Evolutionary conservation across 2,888 invertebrate genomes (phyloP), one percentile per base, ranked within the genome.

Genomic region (Dynastes tityus): DNA sequence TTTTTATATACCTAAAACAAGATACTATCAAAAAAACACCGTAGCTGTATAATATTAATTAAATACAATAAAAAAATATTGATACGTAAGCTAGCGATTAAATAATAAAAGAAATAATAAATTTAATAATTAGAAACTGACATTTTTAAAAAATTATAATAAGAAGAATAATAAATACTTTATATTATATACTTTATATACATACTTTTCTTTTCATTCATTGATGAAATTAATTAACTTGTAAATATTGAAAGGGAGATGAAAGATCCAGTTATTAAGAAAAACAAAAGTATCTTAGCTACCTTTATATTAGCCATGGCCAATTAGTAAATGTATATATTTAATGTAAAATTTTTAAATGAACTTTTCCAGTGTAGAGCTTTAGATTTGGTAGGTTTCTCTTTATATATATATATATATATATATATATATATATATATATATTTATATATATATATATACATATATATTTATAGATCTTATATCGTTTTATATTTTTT

Each of bases 1-100:
- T 78, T 78, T 78, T 78, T 78, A 78, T 78, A 78, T 78, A 78
- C 76, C 68, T 61, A 78, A 78, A 73, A 67, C 8, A 45, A 45
- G 65, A 58, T 53, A 75, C 53, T 45, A 67, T 67, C 40, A 77
- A 58, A 70, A n/a, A 51, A 58, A 58, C 16, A 58, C 27, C 16
- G 27, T 71, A 78, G 78, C 53, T 64, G 40, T 78, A 71, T 27
- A 64, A 78, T 63, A 71, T 37, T 76, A 77, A 68, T 37, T 55
- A 49, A 68, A 51, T 68, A 45, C n/a, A 51, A 16, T 32, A 37
- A 65, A 53, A 55, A 58, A 51, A 45, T 45, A 63, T 27, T 58
- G 13, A 55, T 73, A 73, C 51, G 40, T 64, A 32, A 64, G 64
- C 32, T 64, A 45, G 49, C 27, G 32, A 67, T 65, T 64, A 29